Conservation (phyloP, 1,140 invertebrate species). For the Augochlora pura region DNA sequence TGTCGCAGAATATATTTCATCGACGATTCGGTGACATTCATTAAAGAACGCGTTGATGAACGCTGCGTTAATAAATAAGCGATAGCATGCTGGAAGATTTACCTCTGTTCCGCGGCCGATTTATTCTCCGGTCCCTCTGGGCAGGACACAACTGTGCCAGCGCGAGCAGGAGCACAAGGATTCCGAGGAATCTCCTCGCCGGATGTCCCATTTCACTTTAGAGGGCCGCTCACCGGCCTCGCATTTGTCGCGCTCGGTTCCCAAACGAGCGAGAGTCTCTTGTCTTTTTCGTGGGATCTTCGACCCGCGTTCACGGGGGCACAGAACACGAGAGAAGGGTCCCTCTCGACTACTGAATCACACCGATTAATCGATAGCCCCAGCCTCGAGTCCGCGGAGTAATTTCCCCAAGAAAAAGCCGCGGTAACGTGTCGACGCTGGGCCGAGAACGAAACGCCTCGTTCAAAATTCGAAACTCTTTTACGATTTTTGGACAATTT, state of each 20-base stretch:
- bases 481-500: too few species aligned
- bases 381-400: neutral
- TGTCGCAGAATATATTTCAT: too few species aligned
- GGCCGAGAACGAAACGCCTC: too few species aligned
- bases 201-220: constrained; percentile 57
- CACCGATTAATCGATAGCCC: constrained; percentile 25
- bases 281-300: constrained; percentile 14
- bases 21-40: too few species aligned
- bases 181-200: constrained; percentile 53
- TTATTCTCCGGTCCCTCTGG: constrained; percentile 54
- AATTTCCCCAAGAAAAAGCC: neutral
- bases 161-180: constrained; percentile 62
- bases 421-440: neutral
- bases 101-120: constrained; percentile 59
- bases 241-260: constrained; percentile 56
- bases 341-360: constrained; percentile 24
- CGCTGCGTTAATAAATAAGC: too few species aligned
- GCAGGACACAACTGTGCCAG: constrained; percentile 56
- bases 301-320: neutral
- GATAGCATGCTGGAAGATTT: constrained; percentile 38
- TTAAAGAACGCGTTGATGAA: too few species aligned
- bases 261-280: neutral
- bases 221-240: constrained; percentile 51
- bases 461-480: too few species aligned
- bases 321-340: neutral